A percentile compares a stretch with the other conserved stretches of the same genome.
phyloP scores from a whole-genome alignment of 1,140 invertebrate genomes.

The Glossosoma conforme region DNA sequence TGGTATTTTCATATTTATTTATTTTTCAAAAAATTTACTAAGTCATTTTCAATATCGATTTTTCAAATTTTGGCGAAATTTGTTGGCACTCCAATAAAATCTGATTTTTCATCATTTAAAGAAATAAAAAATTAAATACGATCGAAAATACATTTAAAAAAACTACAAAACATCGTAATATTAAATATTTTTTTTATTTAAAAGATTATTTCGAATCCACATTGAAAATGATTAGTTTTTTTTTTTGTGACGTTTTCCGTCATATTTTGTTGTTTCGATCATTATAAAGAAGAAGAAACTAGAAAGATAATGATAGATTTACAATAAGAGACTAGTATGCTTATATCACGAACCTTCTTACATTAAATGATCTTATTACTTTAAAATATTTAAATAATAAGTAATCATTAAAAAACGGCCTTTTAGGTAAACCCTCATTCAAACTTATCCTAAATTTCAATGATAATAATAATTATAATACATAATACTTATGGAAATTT shows the following conservation, averaged over 20 bases:
- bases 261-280: too few relatives aligned
- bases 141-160: too few relatives aligned
- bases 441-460: neutral
- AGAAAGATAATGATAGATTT: neutral
- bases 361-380: slow-evolving; percentile 8
- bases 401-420: slow-evolving; percentile 1
- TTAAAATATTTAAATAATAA: neutral
- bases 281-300: neutral
- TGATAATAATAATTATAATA: neutral
- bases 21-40: neutral
- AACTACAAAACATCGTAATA: too few relatives aligned
- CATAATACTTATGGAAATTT: neutral
- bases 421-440: neutral
- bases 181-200: too few relatives aligned
- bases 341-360: slow-evolving; percentile 25
- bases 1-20: neutral
- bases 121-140: neutral
- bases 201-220: too few relatives aligned
- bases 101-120: neutral
- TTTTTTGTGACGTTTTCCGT: too few relatives aligned
- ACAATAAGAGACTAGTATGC: slow-evolving; percentile 19
- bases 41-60: neutral
- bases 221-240: too few relatives aligned
- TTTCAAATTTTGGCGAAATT: slow-evolving; percentile 11
- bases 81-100: slow-evolving; percentile 13